Conservation (phyloP, 2,888 invertebrate species). For the Lordiphosa fenestrarum region DNA sequence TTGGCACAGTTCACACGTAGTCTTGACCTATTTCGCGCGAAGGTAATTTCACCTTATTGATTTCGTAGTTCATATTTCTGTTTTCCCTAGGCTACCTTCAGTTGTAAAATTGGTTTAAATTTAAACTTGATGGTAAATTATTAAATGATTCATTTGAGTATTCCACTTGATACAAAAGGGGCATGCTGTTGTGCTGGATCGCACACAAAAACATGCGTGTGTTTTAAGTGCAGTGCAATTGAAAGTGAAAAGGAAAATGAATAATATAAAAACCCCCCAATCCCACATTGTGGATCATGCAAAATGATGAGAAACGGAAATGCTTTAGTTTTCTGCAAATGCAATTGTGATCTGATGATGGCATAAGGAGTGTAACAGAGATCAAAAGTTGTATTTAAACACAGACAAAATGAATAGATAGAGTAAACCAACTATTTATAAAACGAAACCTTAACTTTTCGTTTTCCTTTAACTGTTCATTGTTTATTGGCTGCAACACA, state of each 20-base stretch:
- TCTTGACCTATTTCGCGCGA: slow-evolving; percentile 41
- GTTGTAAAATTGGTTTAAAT: too few relatives aligned
- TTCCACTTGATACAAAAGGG: not conserved
- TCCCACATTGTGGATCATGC: slow-evolving; percentile 7
- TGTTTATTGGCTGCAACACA: slow-evolving; percentile 43
- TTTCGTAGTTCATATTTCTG: slow-evolving; percentile 8
- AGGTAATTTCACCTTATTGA: slow-evolving; percentile 9
- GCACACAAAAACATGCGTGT: slow-evolving; percentile 12
- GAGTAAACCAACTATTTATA: too few relatives aligned
- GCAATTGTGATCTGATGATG: not conserved
- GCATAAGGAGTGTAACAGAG: slow-evolving; percentile 5
- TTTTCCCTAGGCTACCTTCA: too few relatives aligned
- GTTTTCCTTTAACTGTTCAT: not conserved
- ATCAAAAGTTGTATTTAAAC: too few relatives aligned
- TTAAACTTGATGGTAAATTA: too few relatives aligned
- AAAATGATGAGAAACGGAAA: slow-evolving; percentile 52
- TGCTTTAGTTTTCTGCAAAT: slow-evolving; percentile 30
- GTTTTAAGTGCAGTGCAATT: slow-evolving; percentile 55
- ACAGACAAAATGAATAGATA: too few relatives aligned
- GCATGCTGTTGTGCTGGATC: slow-evolving; percentile 5
- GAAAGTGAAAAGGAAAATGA: slow-evolving; percentile 53
- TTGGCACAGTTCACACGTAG: slow-evolving; percentile 44
- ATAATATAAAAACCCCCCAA: slow-evolving; percentile 21
- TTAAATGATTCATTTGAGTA: slow-evolving; percentile 2
- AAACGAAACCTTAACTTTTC: not conserved